Evolutionary conservation across 2,113 vertebrate species (phyloP).

Genomic region (Gavia stellata): DNA sequence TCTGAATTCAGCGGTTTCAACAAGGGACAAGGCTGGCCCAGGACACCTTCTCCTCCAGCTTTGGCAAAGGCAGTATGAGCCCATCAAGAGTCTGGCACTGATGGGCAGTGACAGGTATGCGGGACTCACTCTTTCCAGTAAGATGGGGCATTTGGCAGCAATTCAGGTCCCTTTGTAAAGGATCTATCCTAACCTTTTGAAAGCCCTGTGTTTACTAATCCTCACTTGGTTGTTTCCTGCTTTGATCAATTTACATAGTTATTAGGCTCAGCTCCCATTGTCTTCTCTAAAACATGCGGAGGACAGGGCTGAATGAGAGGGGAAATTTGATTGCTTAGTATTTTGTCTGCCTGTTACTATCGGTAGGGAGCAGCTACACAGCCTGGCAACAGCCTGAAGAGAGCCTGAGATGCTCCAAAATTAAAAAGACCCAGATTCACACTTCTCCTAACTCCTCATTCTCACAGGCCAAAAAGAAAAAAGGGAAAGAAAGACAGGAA

Average conservation of each 20-base stretch:
- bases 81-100: not conserved
- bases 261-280: not conserved
- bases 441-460: not conserved
- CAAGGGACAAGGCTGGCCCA: not conserved
- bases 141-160: not conserved
- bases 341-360: constrained; percentile 24
- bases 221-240: not conserved
- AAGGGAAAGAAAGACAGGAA: not conserved
- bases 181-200: not conserved
- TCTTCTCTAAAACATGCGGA: not conserved
- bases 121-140: not conserved
- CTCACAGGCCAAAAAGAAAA: not conserved
- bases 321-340: constrained; percentile 9
- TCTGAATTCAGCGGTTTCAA: not conserved
- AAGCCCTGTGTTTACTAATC: not conserved
- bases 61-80: not conserved
- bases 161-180: not conserved
- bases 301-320: not conserved
- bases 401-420: constrained; percentile 6
- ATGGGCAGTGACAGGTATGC: not conserved
- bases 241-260: not conserved
- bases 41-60: not conserved
- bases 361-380: not conserved
- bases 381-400: constrained; percentile 1
- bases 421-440: not conserved